phyloP scores from a whole-genome alignment of 1,140 invertebrate species.

The Procambarus clarkii region DNA sequence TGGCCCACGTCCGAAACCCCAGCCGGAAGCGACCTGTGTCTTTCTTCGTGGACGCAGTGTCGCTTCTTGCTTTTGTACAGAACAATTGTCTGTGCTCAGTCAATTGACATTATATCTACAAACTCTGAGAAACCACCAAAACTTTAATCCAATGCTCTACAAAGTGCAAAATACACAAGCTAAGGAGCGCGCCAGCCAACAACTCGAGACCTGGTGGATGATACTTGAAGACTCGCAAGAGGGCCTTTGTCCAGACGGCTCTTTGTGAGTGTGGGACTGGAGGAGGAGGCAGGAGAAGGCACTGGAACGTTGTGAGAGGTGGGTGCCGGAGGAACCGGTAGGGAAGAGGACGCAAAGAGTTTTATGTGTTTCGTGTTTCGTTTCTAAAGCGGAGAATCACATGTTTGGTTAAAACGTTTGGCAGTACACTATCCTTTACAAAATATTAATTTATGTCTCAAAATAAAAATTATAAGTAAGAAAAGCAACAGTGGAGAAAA shows the following conservation, averaged over 20 bases:
- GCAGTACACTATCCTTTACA: no score
- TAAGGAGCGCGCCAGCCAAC: slow-evolving; percentile 1
- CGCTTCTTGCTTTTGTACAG: not conserved
- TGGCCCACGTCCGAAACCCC: slow-evolving; percentile 20
- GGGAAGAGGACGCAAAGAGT: not conserved
- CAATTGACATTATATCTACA: not conserved
- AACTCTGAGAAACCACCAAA: not conserved
- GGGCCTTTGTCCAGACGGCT: slow-evolving; percentile 51
- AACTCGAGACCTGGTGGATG: slow-evolving; percentile 47
- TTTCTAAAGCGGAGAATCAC: not conserved
- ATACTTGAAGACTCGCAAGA: slow-evolving; percentile 43
- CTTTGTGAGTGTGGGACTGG: slow-evolving; percentile 53
- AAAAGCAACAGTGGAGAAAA: no score
- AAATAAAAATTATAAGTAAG: no score
- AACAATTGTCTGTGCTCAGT: not conserved
- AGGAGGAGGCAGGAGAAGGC: slow-evolving; percentile 38
- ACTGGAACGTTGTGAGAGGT: slow-evolving; percentile 1
- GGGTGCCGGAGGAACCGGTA: not conserved
- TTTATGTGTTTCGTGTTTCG: no score
- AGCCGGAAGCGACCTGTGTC: not conserved
- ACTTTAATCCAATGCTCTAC: not conserved
- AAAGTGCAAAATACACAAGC: not conserved
- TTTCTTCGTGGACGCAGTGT: not conserved
- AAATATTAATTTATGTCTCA: no score
- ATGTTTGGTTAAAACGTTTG: no score